Evolutionary conservation across 1,140 invertebrate genomes (phyloP).

Genomic region (Lasaia peninsularis): DNA sequence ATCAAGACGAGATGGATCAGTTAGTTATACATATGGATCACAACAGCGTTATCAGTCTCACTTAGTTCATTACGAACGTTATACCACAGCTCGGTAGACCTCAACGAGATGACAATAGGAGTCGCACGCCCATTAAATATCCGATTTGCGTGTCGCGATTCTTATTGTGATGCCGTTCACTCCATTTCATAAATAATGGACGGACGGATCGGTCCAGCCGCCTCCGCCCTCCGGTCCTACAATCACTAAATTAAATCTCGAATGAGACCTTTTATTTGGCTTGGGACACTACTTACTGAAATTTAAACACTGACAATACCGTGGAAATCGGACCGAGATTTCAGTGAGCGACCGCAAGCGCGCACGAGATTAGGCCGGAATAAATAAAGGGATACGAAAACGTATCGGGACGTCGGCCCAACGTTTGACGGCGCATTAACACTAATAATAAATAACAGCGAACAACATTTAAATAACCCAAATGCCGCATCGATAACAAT

Average conservation of each 20-base stretch:
- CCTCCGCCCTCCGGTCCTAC: constrained; percentile 38
- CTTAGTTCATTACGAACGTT: constrained; percentile 70
- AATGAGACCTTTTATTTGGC: constrained; percentile 49
- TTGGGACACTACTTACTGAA: constrained; percentile 43
- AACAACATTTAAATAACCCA: constrained; percentile 11
- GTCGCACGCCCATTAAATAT: constrained; percentile 33
- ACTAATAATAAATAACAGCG: constrained; percentile 19
- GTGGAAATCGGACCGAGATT: constrained; percentile 32
- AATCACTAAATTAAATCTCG: constrained; percentile 61
- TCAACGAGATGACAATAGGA: constrained; percentile 36
- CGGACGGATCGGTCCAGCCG: constrained; percentile 60
- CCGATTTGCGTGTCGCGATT: constrained; percentile 36
- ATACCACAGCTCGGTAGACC: constrained; percentile 49
- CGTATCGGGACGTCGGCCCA: constrained; percentile 4
- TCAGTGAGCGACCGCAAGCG: constrained; percentile 46
- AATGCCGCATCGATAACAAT: constrained; percentile 5
- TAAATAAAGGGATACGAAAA: constrained; percentile 21
- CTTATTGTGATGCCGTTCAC: constrained; percentile 36
- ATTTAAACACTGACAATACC: constrained; percentile 27
- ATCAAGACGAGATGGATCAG: constrained; percentile 11
- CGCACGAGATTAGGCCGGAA: constrained; percentile 41
- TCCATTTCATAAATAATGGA: constrained; percentile 58
- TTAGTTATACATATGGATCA: constrained; percentile 43
- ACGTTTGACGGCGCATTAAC: constrained; percentile 14
- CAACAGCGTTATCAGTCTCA: constrained; percentile 73